Evolutionary conservation across 2,888 invertebrate species (phyloP), one percentile per base, ranked within the genome.

Genomic region (Mimas tiliae): DNA sequence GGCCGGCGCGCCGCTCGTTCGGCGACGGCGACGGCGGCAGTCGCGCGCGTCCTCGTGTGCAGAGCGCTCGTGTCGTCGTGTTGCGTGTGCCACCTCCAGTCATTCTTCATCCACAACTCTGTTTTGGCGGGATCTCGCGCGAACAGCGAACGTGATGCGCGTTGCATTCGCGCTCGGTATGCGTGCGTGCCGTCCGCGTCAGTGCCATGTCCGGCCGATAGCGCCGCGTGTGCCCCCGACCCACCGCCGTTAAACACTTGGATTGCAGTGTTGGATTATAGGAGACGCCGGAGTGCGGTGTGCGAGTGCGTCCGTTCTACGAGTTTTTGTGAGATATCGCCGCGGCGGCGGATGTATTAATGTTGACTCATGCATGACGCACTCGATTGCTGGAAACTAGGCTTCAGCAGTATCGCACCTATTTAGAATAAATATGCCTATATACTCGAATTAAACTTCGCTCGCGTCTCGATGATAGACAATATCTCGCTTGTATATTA

Each of bases 251-350:
- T 86, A 86, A 86, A 86, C 87, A 87, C 86, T 91, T 93, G 93
- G 93, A 93, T 93, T 93, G 93, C 93, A 93, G 93, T 93, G 93
- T 88, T 89, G 91, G 91, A 91, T 92, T 78, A 77, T 87, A 85
- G 87, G 87, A 89, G 87, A 82, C 78, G 82, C 71, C 67, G 69
- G 80, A 79, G 82, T 82, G 74, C 67, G 69, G 80, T 78, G 82
- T 82, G 74, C 74, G 76, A 82, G 81, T 81, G 81, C 82, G 75
- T 81, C 77, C 78, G 81, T 82, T 81, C 77, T 75, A 77, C 82
- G 80, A 77, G 77, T 87, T 87, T 86, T 87, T 87, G 89, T 90
- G 88, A 90, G 88, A 88, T 86, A 88, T 78, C 82, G 80, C 82
- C 81, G 83, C 83, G 87, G 79, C 83, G 87, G 79, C 89, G 89